phyloP scores from a whole-genome alignment of 2,888 invertebrate species.

The Cremastinae sp. region DNA sequence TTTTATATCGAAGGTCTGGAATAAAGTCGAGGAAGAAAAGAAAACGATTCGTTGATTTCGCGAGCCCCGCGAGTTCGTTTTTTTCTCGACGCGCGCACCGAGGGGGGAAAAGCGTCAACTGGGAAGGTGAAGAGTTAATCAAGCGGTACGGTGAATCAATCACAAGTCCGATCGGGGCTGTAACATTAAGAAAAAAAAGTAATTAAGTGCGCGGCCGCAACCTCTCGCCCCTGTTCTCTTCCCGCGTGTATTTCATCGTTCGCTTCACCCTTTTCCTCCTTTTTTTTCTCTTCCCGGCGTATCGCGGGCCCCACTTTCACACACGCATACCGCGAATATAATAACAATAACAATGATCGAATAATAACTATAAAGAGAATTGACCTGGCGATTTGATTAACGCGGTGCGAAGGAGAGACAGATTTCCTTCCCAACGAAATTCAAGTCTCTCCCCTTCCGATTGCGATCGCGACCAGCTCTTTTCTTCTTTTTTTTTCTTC shows the following conservation, averaged over 20 bases:
- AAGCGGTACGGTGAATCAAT: constrained; percentile 69
- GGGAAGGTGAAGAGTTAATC: constrained; percentile 69
- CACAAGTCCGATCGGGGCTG: constrained; percentile 67
- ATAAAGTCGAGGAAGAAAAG: constrained; percentile 33
- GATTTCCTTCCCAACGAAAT: constrained; percentile 30
- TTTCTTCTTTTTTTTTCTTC: constrained; percentile 35
- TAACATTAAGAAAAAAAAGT: constrained; percentile 48
- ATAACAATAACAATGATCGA: constrained; percentile 64
- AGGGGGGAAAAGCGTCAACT: constrained; percentile 58
- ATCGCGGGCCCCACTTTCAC: constrained; percentile 12
- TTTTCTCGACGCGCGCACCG: constrained; percentile 22
- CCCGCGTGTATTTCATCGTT: constrained; percentile 38
- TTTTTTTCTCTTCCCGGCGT: constrained; percentile 35
- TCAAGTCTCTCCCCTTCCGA: constrained; percentile 31
- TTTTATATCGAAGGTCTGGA: constrained; percentile 17
- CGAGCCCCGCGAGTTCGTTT: constrained; percentile 3
- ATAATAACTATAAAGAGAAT: constrained; percentile 65
- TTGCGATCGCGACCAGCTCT: constrained; percentile 35
- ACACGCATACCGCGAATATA: constrained; percentile 48
- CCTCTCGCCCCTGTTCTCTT: constrained; percentile 32
- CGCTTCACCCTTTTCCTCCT: constrained; percentile 29
- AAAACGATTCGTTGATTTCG: constrained; percentile 49
- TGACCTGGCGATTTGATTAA: constrained; percentile 66
- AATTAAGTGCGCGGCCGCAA: constrained; percentile 32
- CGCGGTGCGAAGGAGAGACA: constrained; percentile 58